phyloP scores from a whole-genome alignment of 1,140 invertebrate genomes.

The Gryon sp. region DNA sequence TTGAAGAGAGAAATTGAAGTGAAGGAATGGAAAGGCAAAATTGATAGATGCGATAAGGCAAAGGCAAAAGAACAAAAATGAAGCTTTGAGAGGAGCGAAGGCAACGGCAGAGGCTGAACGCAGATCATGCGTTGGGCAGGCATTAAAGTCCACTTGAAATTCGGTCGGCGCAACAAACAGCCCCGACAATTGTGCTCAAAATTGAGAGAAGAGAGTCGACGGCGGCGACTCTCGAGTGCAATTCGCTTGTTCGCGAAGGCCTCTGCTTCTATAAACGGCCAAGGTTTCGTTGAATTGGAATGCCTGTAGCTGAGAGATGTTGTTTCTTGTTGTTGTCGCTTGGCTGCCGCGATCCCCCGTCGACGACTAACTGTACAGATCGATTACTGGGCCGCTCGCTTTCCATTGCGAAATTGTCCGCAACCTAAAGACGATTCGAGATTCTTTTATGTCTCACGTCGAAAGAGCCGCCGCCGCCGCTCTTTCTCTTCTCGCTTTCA shows the following conservation, averaged over 20 bases:
- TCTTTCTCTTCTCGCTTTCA: slow-evolving; percentile 63
- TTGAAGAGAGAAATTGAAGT: too few relatives aligned
- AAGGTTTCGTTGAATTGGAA: slow-evolving; percentile 57
- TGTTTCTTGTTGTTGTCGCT: slow-evolving; percentile 36
- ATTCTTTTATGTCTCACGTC: slow-evolving; percentile 38
- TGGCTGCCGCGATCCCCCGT: slow-evolving; percentile 32
- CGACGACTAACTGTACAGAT: slow-evolving; percentile 61
- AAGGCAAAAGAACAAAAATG: not conserved
- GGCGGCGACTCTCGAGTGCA: slow-evolving; percentile 1
- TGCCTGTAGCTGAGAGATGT: slow-evolving; percentile 40
- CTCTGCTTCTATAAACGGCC: slow-evolving; percentile 62
- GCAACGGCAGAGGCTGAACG: not conserved
- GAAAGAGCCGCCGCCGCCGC: too few relatives aligned
- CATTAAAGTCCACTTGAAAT: slow-evolving; percentile 24
- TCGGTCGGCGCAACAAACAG: not conserved
- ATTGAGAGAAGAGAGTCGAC: not conserved
- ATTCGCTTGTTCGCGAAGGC: slow-evolving; percentile 46
- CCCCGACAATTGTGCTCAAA: slow-evolving; percentile 1
- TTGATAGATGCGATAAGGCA: not conserved
- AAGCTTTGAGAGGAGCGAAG: not conserved
- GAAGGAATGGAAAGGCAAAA: too few relatives aligned
- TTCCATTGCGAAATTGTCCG: slow-evolving; percentile 59
- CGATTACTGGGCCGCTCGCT: slow-evolving; percentile 63
- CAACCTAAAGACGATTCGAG: slow-evolving; percentile 34
- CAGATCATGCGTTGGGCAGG: slow-evolving; percentile 11